phyloP scores from a whole-genome alignment of 2,888 invertebrate species.

The Xanthia togata region DNA sequence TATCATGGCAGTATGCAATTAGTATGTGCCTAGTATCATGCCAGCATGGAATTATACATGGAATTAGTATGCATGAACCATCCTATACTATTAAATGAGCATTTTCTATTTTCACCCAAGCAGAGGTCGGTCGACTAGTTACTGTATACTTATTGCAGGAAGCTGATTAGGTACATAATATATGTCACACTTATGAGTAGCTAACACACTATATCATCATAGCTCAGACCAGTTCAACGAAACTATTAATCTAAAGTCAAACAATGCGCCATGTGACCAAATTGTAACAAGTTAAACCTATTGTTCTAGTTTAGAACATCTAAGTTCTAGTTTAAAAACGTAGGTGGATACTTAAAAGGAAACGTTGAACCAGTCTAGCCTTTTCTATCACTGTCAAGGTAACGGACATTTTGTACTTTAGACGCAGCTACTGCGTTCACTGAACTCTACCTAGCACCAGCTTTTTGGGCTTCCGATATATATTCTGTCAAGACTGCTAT shows the following conservation, averaged over 20 bases:
- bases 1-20: too few relatives aligned
- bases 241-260: conserved; percentile 30
- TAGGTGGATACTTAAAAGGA: neutral
- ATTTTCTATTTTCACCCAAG: too few relatives aligned
- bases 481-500: too few relatives aligned
- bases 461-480: neutral
- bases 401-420: neutral
- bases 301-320: conserved; percentile 11
- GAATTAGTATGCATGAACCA: too few relatives aligned
- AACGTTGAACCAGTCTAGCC: conserved; percentile 5
- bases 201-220: conserved; percentile 25
- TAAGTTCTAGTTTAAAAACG: neutral
- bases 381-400: conserved; percentile 18
- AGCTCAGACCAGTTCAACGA: conserved; percentile 35
- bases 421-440: neutral
- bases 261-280: conserved; percentile 41
- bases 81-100: too few relatives aligned
- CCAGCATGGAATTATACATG: too few relatives aligned
- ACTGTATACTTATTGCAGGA: conserved; percentile 18
- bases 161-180: conserved; percentile 6
- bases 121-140: too few relatives aligned
- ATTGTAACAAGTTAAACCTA: neutral
- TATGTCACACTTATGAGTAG: conserved; percentile 10
- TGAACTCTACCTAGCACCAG: neutral
- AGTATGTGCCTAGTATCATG: too few relatives aligned